These are phyloP conservation scores for Drosophila emarginata DNA, from an alignment of 2,888 invertebrate genomes.

Conservation along the genomic window DNA sequence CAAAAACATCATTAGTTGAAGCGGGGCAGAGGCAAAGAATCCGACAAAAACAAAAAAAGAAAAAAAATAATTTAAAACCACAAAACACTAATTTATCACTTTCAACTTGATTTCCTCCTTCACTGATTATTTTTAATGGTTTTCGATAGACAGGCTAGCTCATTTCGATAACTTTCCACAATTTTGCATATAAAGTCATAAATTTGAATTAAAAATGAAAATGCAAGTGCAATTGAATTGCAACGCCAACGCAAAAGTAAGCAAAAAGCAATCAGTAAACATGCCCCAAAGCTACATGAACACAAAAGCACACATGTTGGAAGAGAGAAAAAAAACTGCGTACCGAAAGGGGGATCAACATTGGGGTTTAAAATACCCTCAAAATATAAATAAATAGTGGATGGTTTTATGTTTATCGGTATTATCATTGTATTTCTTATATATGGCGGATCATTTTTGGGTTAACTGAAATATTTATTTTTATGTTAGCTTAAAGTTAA, in stretches of 20 bases:
- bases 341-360: neutral
- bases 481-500: too few relatives aligned
- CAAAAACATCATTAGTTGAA: constrained; percentile 44
- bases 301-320: neutral
- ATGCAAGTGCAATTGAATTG: constrained; percentile 40
- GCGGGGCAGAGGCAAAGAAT: constrained; percentile 24
- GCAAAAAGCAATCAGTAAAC: constrained; percentile 30
- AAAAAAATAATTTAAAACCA: constrained; percentile 8
- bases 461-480: too few relatives aligned
- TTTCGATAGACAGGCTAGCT: constrained; percentile 26
- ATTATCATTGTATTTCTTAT: too few relatives aligned
- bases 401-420: too few relatives aligned
- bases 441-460: too few relatives aligned
- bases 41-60: constrained; percentile 17
- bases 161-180: constrained; percentile 8
- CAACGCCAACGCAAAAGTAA: constrained; percentile 41
- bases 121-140: constrained; percentile 40
- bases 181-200: constrained; percentile 30
- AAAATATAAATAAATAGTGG: too few relatives aligned
- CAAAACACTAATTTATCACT: constrained; percentile 47
- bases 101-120: constrained; percentile 21
- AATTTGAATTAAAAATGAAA: constrained; percentile 34
- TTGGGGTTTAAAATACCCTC: neutral
- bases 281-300: constrained; percentile 10
- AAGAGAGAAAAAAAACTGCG: neutral